Evolutionary conservation across 2,888 invertebrate species (phyloP), one percentile per base, ranked within the genome.

Genomic region (Hirtodrosophila duncani): DNA sequence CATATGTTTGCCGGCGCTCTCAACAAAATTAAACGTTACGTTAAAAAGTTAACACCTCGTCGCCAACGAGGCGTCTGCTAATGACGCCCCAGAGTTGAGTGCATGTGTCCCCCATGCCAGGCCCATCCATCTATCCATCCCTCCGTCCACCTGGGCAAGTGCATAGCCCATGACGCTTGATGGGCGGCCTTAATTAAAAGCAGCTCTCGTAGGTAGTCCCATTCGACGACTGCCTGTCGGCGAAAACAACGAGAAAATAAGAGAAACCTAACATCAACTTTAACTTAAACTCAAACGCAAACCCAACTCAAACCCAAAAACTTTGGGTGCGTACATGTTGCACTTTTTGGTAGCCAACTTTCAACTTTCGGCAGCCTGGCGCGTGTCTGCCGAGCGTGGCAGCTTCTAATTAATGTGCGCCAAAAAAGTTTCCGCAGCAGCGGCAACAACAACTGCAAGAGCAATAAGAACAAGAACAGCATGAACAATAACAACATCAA

Each of bases 401-500:
- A 70, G 67, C 82, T 81, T 81, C 74, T 81, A 74, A 74, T 74
- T 74, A 74, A 79, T 79, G 82, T 75, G 59, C 71, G 61, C 52
- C 61, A 34, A 14, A 46, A 60, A 79, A 80, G 48, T 70, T 81
- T 63, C 48, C 20, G 18, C 41, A 42, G 53, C 41, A 60, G 6
- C 36, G 31, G 10, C 24, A 27, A 39, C 18, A 27, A 27, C 18
- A 33, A 33, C 23, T 31, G 31, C 43, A 9, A 14, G 31, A 8
- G 7, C 9, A 16, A 14, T 7, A 11, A 14, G 5, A 30, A 30
- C 11, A 59, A 36, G 39, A 20, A 14, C 46, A n/a, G n/a, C n/a
- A n/a, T n/a, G n/a, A n/a, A n/a, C n/a, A n/a, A n/a, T 10, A 30
- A 17, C 24, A 36, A 11, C 18, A 36, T 9, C 29, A 36, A 23